These are phyloP conservation scores for Eulemur coronatus DNA, from an alignment of 2,797 vertebrate genomes.

Conservation along the genomic window DNA sequence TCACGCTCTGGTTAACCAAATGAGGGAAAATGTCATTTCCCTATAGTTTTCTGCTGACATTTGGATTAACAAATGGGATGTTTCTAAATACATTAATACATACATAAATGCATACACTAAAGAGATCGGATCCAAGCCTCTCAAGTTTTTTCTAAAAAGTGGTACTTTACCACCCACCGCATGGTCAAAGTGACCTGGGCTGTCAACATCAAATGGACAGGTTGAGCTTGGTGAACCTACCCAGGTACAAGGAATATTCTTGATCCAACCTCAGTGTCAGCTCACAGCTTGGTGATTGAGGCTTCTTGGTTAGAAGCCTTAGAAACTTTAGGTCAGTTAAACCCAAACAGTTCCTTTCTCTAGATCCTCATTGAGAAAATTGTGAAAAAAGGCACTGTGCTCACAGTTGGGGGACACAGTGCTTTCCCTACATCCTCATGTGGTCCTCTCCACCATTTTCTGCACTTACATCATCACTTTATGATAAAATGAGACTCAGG, in stretches of 20 bases:
- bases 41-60: neutral
- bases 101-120: fast-evolving
- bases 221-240: too few relatives aligned
- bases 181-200: neutral
- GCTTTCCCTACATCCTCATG: neutral
- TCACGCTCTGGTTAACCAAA: neutral
- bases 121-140: neutral
- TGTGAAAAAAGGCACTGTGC: neutral
- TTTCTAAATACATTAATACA: neutral
- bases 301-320: neutral
- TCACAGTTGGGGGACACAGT: neutral
- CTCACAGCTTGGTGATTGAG: neutral
- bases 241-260: neutral
- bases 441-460: neutral
- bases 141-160: neutral
- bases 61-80: neutral
- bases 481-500: neutral
- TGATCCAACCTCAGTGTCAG: neutral
- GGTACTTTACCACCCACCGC: neutral
- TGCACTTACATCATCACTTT: too few relatives aligned
- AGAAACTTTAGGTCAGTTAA: neutral
- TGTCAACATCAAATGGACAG: neutral
- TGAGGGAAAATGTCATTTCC: neutral
- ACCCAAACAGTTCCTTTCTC: neutral
- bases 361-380: neutral